Base-by-base conservation (phyloP, 1,140 invertebrate species). In the Drosophila teissieri region DNA sequence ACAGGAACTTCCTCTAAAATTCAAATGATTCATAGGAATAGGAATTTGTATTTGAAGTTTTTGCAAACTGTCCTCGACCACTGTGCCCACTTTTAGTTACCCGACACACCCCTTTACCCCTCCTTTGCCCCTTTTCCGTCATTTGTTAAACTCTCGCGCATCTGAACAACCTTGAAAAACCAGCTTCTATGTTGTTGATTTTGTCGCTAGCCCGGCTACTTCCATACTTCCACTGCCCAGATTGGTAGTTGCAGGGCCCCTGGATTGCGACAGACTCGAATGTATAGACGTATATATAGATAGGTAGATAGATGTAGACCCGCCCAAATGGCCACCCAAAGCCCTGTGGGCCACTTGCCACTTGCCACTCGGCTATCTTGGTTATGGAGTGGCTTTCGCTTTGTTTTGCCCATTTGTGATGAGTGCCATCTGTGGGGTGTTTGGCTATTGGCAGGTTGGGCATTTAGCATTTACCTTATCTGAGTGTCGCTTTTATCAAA, bases 161-260 rank as follows among this genome's bases (percentile, higher is more conserved):
- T 34, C 15, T 46, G 42, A 61, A 75, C 69, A 85, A 85, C 82
- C 83, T 86, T 86, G 78, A 86, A 75, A 86, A 86, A 86, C 82
- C 78, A 78, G 83, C 69, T 88, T 86, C 36, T 44, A 67, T 68
- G 68, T 57, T 80, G 45, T 78, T 62, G 57, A 46, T 17, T 27
- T 74, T 51, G 37, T n/a, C 52, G 27, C 19, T 40, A 24, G 22
- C 64, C n/a, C 58, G 51, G 44, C 60, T 58, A 40, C 58, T 54
- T 48, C 19, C 19, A n/a, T n/a, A 19, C 19, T 2, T 19, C 63
- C 14, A 36, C 57, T 45, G 14, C 40, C 34, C n/a, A n/a, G 14
- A 14, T 14, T 39, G 11, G 24, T 53, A 42, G 55, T 67, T 68
- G 42, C 56, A 60, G 52, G 34, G 40, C 39, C 54, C 45, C 42